Base-by-base conservation (phyloP, 2,888 invertebrate genomes). In the Homarus gammarus region DNA sequence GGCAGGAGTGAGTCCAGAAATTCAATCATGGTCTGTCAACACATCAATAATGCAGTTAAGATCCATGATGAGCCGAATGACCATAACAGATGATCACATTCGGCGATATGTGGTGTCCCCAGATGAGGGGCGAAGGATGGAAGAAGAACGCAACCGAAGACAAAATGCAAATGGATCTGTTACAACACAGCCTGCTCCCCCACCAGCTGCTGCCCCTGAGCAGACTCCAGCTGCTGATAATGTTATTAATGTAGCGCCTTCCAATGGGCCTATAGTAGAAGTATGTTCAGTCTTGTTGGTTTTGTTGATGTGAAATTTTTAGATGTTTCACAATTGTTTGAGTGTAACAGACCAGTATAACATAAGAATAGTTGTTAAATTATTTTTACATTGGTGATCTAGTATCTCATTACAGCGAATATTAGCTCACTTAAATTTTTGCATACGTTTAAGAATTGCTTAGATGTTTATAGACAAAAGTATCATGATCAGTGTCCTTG, bases 1-100 rank as follows among this genome's bases (percentile, higher is more conserved):
- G 90, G 73, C 90, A 27, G 90, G 90, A n/a, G 87, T 90, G 61
- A 90, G 84, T 61, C 90, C 90, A 56, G 87, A 84, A 5, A 90
- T 90, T 61, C 90, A 90, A 70, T 70, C 87, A 33, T 90, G 90
- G 90, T 90, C 90, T 31, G 83, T 90, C n/a, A 90, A 90, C 64
- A 87, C 90, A 8, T 90, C 90, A 38, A 79, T 90, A 72, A 90
- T 90, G 90, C 90, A 90, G 79, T 84, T 90, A n/a, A 84, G 90
- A 31, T 90, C 90, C 61, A 90, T 90, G 90, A 90, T 90, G 90
- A 72, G 40, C 49, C 90, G 87, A 44, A 79, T 90, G 87, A 84
- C 87, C 64, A 90, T 90, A 61, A 90, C 87, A 12, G 84, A 90
- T 44, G 90, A 90, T 36, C 87, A 90, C 79, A 90, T 90, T 36